Evolutionary conservation across 2,113 vertebrate genomes (phyloP), one percentile per base, ranked within the genome.

Genomic region (Cariama cristata): DNA sequence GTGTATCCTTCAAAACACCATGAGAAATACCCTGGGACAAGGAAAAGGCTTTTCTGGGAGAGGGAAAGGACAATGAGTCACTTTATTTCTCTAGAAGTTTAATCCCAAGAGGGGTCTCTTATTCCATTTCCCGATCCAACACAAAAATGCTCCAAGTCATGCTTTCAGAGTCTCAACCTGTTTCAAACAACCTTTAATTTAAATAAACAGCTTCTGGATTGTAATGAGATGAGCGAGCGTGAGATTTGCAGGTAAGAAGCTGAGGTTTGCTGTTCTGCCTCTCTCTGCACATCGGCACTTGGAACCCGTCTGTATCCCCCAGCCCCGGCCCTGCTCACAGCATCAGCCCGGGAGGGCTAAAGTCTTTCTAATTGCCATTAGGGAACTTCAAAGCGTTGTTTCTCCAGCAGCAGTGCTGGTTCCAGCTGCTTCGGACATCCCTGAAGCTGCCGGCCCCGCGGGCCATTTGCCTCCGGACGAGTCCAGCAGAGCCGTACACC

Each of bases 401-500:
- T 22, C 32, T 71, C 24, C 58, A 28, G 47, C 42, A 10, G 47
- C 20, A 49, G 22, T 13, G 30, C 42, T 32, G 50, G 40, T 28
- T 83, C 55, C 63, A 32, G 64, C 44, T 52, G 35, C 58, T 27
- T 33, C 5, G 1, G 49, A 5, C 47, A 14, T 2, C 32, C 52
- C 33, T 2, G 4, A 11, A 68, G 24, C 30, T 15, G n/a, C 68
- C 1, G 3, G 32, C 14, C 45, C 60, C 4, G 0, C 4, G 2
- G 66, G 32, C 8, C 16, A 3, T 30, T 23, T 55, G 38, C 32
- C 28, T 50, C 35, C 5, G 1, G 50, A 5, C 0, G 7, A 17
- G 42, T 6, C 50, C 38, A 28, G 30, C 35, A 26, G 19, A 67
- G 49, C 42, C 42, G 8, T 7, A 2, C 11, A 4, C 20, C 55